Evolutionary conservation across 2,888 invertebrate species (phyloP), one percentile per base, ranked within the genome.

Genomic region (Leptopilina myrica): DNA sequence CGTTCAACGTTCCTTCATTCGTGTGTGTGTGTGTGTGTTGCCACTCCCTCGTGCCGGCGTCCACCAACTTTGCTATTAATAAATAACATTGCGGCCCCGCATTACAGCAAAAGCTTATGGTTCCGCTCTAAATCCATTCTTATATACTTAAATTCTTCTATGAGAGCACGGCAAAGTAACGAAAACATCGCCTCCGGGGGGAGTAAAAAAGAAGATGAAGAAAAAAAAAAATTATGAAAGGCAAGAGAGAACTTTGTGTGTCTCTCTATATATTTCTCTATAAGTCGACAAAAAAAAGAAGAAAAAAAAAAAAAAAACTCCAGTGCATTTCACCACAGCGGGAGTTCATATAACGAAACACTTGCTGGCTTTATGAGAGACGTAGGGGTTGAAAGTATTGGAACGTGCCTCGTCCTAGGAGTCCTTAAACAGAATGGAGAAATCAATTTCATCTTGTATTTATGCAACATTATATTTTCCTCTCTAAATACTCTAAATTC

Each of bases 51-150:
- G 83, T 49, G 49, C 49, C 78, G 79, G 82, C 79, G 84, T 86
- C 85, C 84, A 84, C 85, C 84, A 83, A 85, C 85, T 87, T 87
- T 85, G 88, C 89, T 90, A 90, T 90, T 90, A 90, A 90, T 89
- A 89, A 89, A 89, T 90, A 89, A 89, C 82, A 81, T 82, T 84
- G 84, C 84, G 84, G 87, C 84, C 84, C 84, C 84, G 85, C 85
- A 80, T 88, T 85, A 87, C 85, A 85, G 83, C 85, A 83, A 83
- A 87, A 88, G 80, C 83, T 79, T 77, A 79, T 81, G 82, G 84
- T 84, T 81, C 80, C 81, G 81, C 81, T 81, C 79, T 76, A 43
- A 73, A 73, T 73, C 73, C 73, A 73, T 73, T 73, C 73, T 73
- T 73, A 73, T 73, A 73, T 73, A 53, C 53, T 53, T 49, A 14